phyloP scores from a whole-genome alignment of 2,113 vertebrate genomes.

The Athene noctua region DNA sequence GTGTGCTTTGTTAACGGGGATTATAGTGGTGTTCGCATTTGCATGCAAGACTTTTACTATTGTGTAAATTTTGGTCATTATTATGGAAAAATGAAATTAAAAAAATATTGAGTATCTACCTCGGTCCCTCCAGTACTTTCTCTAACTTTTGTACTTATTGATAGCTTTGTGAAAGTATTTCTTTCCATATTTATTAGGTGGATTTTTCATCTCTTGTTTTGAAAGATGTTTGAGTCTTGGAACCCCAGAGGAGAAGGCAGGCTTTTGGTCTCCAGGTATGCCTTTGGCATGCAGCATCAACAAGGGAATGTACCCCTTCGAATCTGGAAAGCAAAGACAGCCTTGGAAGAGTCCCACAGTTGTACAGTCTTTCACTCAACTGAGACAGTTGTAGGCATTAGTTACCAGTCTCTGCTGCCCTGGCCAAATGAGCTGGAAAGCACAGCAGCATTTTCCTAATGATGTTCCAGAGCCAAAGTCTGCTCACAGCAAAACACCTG shows the following conservation, averaged over 20 bases:
- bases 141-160: constrained; percentile 3
- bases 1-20: constrained; percentile 77
- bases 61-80: constrained; percentile 69
- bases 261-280: neutral
- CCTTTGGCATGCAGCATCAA: neutral
- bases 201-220: neutral
- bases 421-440: constrained; percentile 61
- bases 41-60: constrained; percentile 63
- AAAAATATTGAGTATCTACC: neutral
- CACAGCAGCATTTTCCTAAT: neutral
- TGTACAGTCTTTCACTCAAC: constrained; percentile 17
- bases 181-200: constrained; percentile 24
- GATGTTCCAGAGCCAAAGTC: neutral
- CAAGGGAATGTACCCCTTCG: neutral
- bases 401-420: neutral
- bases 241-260: neutral
- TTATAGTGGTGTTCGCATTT: constrained; percentile 78
- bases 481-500: constrained; percentile 27
- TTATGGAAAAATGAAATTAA: constrained; percentile 62
- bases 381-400: constrained; percentile 28
- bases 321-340: neutral
- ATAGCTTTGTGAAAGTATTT: neutral
- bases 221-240: neutral
- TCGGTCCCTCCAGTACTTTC: neutral
- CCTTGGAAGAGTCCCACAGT: neutral